Evolutionary conservation across 1,140 invertebrate genomes (phyloP), one percentile per base, ranked within the genome.

Genomic region (Drosophila melanica): DNA sequence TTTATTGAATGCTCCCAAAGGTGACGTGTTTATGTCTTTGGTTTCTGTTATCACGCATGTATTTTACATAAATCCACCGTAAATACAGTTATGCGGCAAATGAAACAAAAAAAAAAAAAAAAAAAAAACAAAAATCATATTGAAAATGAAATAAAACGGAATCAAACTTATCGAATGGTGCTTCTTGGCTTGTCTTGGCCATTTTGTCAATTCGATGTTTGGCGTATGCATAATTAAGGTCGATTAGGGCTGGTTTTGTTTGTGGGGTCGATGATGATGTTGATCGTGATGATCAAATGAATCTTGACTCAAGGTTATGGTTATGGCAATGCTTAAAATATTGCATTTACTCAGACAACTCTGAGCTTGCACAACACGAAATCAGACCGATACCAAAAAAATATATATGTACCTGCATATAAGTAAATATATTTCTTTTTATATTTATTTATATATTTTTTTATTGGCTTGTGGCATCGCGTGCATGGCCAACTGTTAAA

Each of bases 191-290:
- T 16, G 41, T 35, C 39, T 53, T 75, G 60, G 51, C 53, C 47
- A 67, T 41, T 68, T 73, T 68, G 70, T 47, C 69, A 72, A 71
- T 53, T 42, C 55, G 44, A 45, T 58, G 51, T 20, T 62, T 59
- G 68, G 51, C 81, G 77, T 81, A 87, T 85, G 81, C 81, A 85
- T 85, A 85, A 85, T 85, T 87, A 85, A 81, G 81, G 81, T 86
- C 81, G 82, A 85, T 87, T 85, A 87, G 79, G 82, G 78, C 72
- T 76, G 62, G 67, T 71, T 86, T 47, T 54, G 27, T 64, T n/a
- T n/a, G 51, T 57, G 60, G 27, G 6, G 30, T 70, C 62, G 67
- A 30, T 60, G 65, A 62, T 68, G 65, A 42, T 67, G n/a, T 16
- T n/a, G 64, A 7, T 53, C 48, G 4, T 55, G 67, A 47, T 64